These are phyloP conservation scores for Exocentrus adspersus DNA, from an alignment of 2,888 invertebrate species.

Conservation along the genomic window DNA sequence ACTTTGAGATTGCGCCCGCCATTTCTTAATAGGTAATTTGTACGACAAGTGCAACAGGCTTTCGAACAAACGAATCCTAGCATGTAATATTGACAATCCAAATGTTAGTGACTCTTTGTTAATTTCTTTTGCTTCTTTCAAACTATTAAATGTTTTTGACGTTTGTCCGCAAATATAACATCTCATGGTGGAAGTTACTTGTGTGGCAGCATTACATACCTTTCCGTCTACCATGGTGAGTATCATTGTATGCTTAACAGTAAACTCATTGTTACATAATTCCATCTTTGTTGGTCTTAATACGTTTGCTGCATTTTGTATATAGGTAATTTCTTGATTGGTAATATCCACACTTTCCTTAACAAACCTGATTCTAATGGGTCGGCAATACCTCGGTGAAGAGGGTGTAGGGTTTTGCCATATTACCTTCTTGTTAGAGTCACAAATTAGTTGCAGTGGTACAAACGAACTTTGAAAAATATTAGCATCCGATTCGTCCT, in stretches of 20 bases:
- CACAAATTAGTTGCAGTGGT: slow-evolving; percentile 37
- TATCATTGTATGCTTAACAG: slow-evolving; percentile 18
- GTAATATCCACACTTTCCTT: slow-evolving; percentile 46
- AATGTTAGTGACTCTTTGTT: no score
- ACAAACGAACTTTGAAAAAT: slow-evolving; percentile 52
- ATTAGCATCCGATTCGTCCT: slow-evolving; percentile 39
- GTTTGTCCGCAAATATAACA: slow-evolving; percentile 43
- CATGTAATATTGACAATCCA: slow-evolving; percentile 32
- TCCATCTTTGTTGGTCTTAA: slow-evolving; percentile 3
- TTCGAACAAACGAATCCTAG: slow-evolving; percentile 33
- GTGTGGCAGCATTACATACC: slow-evolving; percentile 47
- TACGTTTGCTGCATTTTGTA: slow-evolving; percentile 22
- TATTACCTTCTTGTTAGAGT: slow-evolving; percentile 36
- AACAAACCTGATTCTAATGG: slow-evolving; percentile 48
- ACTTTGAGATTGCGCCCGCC: background rate
- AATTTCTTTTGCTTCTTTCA: slow-evolving; percentile 3
- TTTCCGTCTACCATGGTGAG: slow-evolving; percentile 50
- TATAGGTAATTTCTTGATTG: slow-evolving; percentile 43
- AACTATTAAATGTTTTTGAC: slow-evolving; percentile 37
- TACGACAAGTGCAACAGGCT: no score
- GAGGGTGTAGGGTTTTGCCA: slow-evolving; percentile 51
- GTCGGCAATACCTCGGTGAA: slow-evolving; percentile 46
- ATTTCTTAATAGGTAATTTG: slow-evolving; percentile 16
- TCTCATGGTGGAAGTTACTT: slow-evolving; percentile 40
- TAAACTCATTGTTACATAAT: background rate